Percentiles rank a stretch among this genome's conserved stretches.
phyloP scores from a whole-genome alignment of 2,113 vertebrate genomes.

The Boleophthalmus pectinirostris region DNA sequence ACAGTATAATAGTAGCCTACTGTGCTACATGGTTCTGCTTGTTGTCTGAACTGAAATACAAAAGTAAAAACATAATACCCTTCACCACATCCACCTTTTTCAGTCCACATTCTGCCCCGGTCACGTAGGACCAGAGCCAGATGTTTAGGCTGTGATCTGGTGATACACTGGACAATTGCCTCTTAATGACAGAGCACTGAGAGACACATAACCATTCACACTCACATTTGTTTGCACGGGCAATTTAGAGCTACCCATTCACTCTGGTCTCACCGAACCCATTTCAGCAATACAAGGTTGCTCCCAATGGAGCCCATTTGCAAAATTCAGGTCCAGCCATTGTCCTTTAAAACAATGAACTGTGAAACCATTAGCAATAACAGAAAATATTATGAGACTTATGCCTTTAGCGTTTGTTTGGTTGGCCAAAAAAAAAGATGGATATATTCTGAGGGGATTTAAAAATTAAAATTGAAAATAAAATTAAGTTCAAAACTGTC shows the following conservation, averaged over 20 bases:
- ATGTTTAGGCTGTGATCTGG: neutral
- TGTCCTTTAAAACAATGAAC: neutral
- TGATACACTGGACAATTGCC: neutral
- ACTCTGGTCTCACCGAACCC: neutral
- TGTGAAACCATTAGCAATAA: neutral
- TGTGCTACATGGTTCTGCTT: too few species aligned
- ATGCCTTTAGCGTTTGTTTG: neutral
- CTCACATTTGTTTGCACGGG: neutral
- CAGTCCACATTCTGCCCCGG: neutral
- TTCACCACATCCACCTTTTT: neutral
- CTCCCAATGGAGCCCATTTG: neutral
- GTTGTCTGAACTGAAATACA: neutral
- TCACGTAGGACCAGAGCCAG: neutral
- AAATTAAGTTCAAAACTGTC: too few species aligned
- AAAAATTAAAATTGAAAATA: neutral
- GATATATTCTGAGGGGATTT: neutral
- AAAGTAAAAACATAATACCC: neutral
- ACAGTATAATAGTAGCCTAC: too few species aligned
- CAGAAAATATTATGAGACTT: neutral
- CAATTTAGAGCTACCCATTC: neutral
- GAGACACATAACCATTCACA: slow-evolving; percentile 4
- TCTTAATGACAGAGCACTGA: slow-evolving; percentile 1
- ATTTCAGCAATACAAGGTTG: slow-evolving; percentile 5
- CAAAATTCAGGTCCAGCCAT: neutral
- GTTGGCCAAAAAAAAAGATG: neutral